Conservation (phyloP, 1,140 invertebrate genomes). For the Caerostris darwini region DNA sequence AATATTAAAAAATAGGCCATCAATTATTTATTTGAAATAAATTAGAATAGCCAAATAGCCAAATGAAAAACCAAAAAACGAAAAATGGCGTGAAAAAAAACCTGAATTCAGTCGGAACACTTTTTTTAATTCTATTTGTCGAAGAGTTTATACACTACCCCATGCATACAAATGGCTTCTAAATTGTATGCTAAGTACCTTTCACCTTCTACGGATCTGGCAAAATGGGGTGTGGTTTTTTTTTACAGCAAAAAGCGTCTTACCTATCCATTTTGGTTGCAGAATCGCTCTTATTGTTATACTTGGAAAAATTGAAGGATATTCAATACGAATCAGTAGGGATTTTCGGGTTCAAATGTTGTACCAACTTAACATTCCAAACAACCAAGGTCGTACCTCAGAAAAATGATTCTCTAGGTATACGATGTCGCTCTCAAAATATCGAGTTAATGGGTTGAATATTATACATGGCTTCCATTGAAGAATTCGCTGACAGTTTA, state of each 20-base stretch:
- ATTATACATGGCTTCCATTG: no score
- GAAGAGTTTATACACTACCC: neutral
- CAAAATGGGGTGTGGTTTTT: conserved; percentile 28
- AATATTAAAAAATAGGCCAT: conserved; percentile 40
- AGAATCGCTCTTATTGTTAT: neutral
- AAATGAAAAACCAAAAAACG: neutral
- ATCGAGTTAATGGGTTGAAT: neutral
- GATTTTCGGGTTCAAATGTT: neutral
- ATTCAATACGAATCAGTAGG: conserved; percentile 13
- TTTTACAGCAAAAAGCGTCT: neutral
- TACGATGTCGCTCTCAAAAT: neutral
- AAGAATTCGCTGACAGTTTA: no score
- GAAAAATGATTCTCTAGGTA: neutral
- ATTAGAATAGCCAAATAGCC: neutral
- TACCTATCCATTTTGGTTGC: neutral
- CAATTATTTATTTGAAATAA: neutral
- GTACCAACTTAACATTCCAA: neutral
- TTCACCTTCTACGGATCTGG: neutral
- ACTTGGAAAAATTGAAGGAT: conserved; percentile 12
- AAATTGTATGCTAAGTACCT: conserved; percentile 5
- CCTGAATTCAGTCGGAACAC: neutral
- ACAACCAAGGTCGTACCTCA: neutral
- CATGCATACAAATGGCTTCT: conserved; percentile 15
- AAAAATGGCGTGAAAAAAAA: neutral
- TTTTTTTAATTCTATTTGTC: neutral